Evolutionary conservation across 2,797 vertebrate species (phyloP).

Genomic region (Rhinichthys osculus): DNA sequence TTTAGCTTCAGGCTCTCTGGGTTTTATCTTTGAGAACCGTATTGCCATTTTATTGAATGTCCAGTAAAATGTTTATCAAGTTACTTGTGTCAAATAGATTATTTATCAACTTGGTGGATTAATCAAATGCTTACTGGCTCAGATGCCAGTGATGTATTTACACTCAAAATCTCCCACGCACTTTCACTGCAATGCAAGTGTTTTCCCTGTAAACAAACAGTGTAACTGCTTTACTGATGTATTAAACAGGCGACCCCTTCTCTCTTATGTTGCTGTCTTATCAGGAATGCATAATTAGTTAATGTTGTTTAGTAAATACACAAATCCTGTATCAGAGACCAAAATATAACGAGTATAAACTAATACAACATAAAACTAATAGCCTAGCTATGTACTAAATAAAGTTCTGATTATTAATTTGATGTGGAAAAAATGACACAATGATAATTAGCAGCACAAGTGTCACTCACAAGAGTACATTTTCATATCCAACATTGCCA

Average conservation of each 20-base stretch:
- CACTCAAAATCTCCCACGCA: not conserved
- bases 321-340: not conserved
- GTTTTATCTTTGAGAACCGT: not conserved
- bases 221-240: not conserved
- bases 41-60: not conserved
- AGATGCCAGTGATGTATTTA: not conserved
- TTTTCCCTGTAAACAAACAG: not conserved
- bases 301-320: not conserved
- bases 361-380: not conserved
- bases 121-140: not conserved
- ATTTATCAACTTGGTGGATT: not conserved
- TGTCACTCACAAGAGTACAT: not conserved
- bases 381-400: not conserved
- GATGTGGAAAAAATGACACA: not conserved
- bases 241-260: not conserved
- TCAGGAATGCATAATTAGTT: slow-evolving; percentile 11
- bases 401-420: not conserved
- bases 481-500: not conserved
- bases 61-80: not conserved
- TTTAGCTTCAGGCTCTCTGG: not conserved
- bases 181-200: not conserved
- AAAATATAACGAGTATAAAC: not conserved
- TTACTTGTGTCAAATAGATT: not conserved
- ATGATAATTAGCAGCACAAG: not conserved
- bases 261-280: not conserved